These are phyloP conservation scores for Stichopus horrens DNA, from an alignment of 53 echinoderm and acorn worm species.

Conservation along the genomic window DNA sequence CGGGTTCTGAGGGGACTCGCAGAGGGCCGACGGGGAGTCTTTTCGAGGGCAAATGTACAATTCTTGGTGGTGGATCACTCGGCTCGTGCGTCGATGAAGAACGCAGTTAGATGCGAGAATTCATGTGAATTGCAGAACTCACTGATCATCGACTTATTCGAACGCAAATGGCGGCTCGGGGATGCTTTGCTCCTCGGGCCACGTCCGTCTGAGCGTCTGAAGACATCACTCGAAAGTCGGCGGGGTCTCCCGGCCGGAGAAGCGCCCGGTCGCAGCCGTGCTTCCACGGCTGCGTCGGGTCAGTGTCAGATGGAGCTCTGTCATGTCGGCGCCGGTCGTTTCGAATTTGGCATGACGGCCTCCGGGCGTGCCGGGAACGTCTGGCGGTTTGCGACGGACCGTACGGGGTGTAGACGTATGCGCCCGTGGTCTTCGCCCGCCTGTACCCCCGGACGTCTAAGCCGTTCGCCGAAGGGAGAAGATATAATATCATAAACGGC, in stretches of 20 bases:
- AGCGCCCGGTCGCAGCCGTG: background rate
- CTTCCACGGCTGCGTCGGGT: slow-evolving; percentile 12
- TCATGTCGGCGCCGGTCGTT: background rate
- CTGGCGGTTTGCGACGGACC: background rate
- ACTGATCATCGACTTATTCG: slow-evolving; percentile 76
- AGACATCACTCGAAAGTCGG: background rate
- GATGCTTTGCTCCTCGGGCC: slow-evolving; percentile 53
- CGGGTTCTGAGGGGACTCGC: background rate
- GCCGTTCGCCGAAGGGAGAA: too few relatives aligned
- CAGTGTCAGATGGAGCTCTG: background rate
- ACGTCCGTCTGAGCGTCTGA: slow-evolving; percentile 60
- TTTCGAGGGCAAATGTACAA: slow-evolving; percentile 50
- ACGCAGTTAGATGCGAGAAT: slow-evolving; percentile 83
- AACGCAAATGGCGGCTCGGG: slow-evolving; percentile 78
- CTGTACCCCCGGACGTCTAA: too few relatives aligned
- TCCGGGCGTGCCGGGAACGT: background rate
- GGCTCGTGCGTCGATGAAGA: slow-evolving; percentile 95
- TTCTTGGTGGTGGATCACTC: slow-evolving; percentile 94
- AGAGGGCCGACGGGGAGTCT: background rate
- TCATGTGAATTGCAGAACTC: slow-evolving; percentile 87
- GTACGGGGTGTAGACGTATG: slow-evolving; percentile 8
- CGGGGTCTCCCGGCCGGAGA: slow-evolving; percentile 9
- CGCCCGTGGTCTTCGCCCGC: background rate
- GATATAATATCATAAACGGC: too few relatives aligned
- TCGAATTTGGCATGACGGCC: background rate